These are phyloP conservation scores for Montipora capitata DNA, from an alignment of 92 coral and sea anemone species.

Conservation along the genomic window DNA sequence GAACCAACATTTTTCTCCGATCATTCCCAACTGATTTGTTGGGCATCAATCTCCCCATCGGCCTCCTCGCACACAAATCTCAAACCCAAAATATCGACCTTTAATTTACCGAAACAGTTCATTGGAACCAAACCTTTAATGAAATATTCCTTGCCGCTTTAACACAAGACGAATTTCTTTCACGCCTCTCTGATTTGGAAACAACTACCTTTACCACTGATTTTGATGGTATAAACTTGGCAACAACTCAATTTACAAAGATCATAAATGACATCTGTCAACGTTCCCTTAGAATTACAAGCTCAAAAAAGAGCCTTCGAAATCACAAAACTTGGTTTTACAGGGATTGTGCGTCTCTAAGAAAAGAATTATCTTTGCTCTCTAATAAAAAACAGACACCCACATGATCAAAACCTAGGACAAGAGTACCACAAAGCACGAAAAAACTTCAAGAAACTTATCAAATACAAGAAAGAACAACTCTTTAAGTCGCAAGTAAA, in stretches of 20 bases:
- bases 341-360: not conserved
- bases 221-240: not conserved
- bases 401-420: not conserved
- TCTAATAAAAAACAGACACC: constrained; percentile 1
- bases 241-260: constrained; percentile 4
- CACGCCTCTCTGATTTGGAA: too few relatives aligned
- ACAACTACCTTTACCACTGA: too few relatives aligned
- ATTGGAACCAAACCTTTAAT: constrained; percentile 20
- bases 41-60: not conserved
- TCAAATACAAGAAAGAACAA: not conserved
- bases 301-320: too few relatives aligned
- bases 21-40: constrained; percentile 59
- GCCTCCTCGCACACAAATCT: not conserved
- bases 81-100: constrained; percentile 10
- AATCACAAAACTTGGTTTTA: too few relatives aligned
- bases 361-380: not conserved
- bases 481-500: not conserved
- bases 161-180: too few relatives aligned
- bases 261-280: not conserved
- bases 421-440: not conserved
- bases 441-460: not conserved
- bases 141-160: too few relatives aligned
- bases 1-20: constrained; percentile 48
- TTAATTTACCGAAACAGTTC: constrained; percentile 33
- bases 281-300: not conserved